phyloP scores from a whole-genome alignment of 1,140 invertebrate species.

The Trialeurodes vaporariorum region DNA sequence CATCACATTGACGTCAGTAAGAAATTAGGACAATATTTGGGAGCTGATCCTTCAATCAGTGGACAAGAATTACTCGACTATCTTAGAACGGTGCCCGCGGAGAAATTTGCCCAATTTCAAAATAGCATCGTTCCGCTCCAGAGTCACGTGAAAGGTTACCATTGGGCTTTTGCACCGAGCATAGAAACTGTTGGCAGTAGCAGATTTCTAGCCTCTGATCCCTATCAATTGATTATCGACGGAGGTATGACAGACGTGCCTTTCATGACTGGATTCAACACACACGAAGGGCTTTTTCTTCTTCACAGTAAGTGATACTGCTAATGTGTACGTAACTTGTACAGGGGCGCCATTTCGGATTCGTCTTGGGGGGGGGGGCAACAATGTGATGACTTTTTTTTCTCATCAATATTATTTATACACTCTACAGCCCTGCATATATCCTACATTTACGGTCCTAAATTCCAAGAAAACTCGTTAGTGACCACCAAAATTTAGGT shows the following conservation, averaged over 20 bases:
- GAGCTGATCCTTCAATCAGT: neutral
- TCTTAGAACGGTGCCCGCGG: neutral
- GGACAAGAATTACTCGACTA: neutral
- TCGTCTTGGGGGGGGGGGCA: too few relatives aligned
- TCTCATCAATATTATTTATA: too few relatives aligned
- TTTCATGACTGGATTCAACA: neutral
- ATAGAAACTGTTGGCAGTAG: neutral
- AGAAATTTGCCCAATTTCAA: constrained; percentile 1
- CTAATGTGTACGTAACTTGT: too few relatives aligned
- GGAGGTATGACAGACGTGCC: neutral
- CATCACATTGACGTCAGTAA: neutral
- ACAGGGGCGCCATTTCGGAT: too few relatives aligned
- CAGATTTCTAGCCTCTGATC: neutral
- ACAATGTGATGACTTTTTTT: too few relatives aligned
- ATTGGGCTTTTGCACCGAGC: neutral
- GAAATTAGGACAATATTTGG: neutral
- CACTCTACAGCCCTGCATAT: too few relatives aligned
- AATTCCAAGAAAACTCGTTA: too few relatives aligned
- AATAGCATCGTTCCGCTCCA: neutral
- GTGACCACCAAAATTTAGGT: too few relatives aligned
- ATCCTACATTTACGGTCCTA: too few relatives aligned
- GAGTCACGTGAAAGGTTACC: neutral
- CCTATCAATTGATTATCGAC: neutral
- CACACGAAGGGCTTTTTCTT: neutral
- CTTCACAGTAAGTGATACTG: neutral